Conservation (phyloP, 2,113 vertebrate species). For the Pogona vitticeps region DNA sequence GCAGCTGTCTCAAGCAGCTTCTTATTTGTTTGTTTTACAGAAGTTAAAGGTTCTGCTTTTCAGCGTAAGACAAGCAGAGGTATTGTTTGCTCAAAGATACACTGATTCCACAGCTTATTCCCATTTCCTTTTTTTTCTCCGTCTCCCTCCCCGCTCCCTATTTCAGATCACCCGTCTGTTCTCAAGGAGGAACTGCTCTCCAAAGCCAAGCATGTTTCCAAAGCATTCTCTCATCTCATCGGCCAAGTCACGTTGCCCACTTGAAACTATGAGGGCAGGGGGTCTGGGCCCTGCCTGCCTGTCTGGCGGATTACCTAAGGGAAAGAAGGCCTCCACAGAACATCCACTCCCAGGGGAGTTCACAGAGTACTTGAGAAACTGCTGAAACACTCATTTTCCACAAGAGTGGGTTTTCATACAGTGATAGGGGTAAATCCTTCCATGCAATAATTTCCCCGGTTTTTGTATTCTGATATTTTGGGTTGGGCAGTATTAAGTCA, state of each 20-base stretch:
- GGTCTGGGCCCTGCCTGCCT: no score
- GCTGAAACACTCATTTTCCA: neutral
- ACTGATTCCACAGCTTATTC: neutral
- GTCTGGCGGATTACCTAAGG: neutral
- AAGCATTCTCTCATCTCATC: conserved; percentile 77
- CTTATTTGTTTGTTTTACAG: no score
- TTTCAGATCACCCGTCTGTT: conserved; percentile 70
- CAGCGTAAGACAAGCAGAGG: neutral
- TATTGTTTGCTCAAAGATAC: neutral
- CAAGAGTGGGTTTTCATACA: no score
- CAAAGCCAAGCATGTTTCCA: conserved; percentile 75
- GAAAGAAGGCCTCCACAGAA: neutral
- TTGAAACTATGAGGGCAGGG: neutral
- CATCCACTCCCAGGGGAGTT: neutral
- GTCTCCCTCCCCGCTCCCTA: neutral
- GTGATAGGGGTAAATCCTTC: neutral
- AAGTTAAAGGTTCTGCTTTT: neutral
- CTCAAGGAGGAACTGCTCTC: conserved; percentile 69
- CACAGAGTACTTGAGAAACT: neutral
- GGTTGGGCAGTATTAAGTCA: neutral
- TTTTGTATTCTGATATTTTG: neutral
- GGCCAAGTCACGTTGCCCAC: conserved; percentile 64
- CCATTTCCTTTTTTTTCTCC: neutral
- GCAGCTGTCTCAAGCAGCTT: no score
- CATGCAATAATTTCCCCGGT: neutral